Percentiles rank a stretch among this genome's conserved stretches.
phyloP scores from a whole-genome alignment of 2,888 invertebrate species.

The Heliconius cydno region DNA sequence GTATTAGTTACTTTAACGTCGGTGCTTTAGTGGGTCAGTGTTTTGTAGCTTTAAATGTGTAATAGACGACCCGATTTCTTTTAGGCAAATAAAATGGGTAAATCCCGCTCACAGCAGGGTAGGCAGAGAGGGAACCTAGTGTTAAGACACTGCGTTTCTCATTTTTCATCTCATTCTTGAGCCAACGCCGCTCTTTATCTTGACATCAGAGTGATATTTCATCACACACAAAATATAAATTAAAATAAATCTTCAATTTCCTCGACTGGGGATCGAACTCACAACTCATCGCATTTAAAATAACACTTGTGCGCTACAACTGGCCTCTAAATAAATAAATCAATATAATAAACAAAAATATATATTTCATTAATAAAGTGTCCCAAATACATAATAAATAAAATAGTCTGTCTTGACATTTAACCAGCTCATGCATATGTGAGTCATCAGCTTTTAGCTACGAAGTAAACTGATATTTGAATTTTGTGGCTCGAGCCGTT shows the following conservation, averaged over 20 bases:
- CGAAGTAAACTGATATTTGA: constrained; percentile 1
- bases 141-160: background rate
- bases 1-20: background rate
- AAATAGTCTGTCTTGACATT: constrained; percentile 7
- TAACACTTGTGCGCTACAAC: background rate
- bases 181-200: background rate
- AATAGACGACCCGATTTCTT: no score
- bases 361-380: background rate
- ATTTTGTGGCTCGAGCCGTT: constrained; percentile 1
- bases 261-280: background rate
- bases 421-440: background rate
- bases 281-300: background rate
- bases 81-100: background rate
- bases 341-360: background rate
- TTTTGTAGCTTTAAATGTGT: no score
- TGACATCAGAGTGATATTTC: no score
- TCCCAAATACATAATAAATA: constrained; percentile 18
- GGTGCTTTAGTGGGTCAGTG: no score
- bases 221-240: no score
- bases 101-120: background rate
- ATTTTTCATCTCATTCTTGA: background rate
- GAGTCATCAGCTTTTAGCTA: constrained; percentile 9
- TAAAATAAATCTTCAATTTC: no score
- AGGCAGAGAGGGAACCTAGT: background rate
- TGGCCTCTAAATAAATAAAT: background rate